Evolutionary conservation across 1,140 invertebrate genomes (phyloP).

Genomic region (Meloidogyne exigua): DNA sequence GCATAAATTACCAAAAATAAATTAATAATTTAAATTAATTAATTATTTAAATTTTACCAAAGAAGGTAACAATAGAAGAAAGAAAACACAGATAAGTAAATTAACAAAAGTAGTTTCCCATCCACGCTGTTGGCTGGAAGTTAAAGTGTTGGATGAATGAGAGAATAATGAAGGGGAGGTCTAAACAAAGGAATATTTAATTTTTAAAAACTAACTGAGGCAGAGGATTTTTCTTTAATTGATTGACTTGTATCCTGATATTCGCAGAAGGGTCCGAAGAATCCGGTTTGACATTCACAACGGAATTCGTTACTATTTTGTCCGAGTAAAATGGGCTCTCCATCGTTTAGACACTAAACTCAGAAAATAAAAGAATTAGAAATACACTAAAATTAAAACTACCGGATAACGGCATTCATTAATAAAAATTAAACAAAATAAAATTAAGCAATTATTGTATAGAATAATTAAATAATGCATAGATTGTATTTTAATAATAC

Average conservation of each 20-base stretch:
- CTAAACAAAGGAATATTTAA: not conserved
- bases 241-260: slow-evolving; percentile 10
- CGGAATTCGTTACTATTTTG: slow-evolving; percentile 14
- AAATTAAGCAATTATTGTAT: not conserved
- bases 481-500: no score
- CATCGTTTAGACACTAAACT: slow-evolving; percentile 18
- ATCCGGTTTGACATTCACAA: slow-evolving; percentile 11
- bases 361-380: not conserved
- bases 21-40: not conserved
- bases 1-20: slow-evolving; percentile 11
- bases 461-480: not conserved
- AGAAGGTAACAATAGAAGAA: slow-evolving; percentile 20
- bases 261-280: slow-evolving; percentile 19
- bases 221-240: not conserved
- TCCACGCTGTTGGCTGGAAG: not conserved
- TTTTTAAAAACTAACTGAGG: not conserved
- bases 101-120: slow-evolving; percentile 20
- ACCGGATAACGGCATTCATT: not conserved
- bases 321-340: slow-evolving; percentile 2
- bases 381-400: not conserved
- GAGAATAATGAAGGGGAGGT: not conserved
- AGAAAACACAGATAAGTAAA: slow-evolving; percentile 20
- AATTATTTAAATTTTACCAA: not conserved
- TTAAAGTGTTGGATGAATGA: not conserved
- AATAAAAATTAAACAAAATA: not conserved